phyloP scores from a whole-genome alignment of 2,113 vertebrate species.

The Chamaea fasciata region DNA sequence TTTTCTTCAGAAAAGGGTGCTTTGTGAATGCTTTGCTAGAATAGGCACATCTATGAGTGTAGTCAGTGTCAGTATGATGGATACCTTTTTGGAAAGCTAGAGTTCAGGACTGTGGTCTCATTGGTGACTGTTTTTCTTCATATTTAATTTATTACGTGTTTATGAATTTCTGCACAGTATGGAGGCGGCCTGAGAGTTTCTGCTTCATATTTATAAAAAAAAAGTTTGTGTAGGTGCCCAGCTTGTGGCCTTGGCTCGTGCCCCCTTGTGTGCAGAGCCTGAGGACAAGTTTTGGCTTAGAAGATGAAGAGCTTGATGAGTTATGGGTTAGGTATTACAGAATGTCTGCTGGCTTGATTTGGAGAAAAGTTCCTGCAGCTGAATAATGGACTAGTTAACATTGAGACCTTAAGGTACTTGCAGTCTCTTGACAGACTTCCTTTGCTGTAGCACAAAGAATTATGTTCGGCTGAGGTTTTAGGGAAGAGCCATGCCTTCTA shows the following conservation, averaged over 20 bases:
- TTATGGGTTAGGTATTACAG: constrained; percentile 68
- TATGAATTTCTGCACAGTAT: constrained; percentile 7
- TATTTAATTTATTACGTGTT: constrained; percentile 28
- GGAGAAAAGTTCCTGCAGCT: constrained; percentile 32
- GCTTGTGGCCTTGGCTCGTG: constrained; percentile 53
- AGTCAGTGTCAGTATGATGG: constrained; percentile 1
- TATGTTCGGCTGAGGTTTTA: not conserved
- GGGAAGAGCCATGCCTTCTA: not conserved
- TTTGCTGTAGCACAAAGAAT: not conserved
- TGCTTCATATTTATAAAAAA: constrained; percentile 37
- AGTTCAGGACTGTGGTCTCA: not conserved
- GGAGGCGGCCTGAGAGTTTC: constrained; percentile 12
- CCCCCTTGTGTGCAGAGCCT: constrained; percentile 26
- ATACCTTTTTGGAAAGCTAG: constrained; percentile 2
- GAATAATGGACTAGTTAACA: constrained; percentile 6
- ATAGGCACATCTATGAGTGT: not conserved
- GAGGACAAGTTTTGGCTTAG: constrained; percentile 53
- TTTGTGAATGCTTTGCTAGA: not conserved
- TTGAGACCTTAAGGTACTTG: not conserved
- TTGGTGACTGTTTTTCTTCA: not conserved
- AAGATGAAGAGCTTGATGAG: constrained; percentile 60
- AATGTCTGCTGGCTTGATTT: constrained; percentile 68
- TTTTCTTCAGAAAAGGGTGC: constrained; percentile 5
- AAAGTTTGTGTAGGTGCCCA: constrained; percentile 60
- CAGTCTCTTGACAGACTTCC: not conserved